Evolutionary conservation across 2,113 vertebrate genomes (phyloP), one percentile per base, ranked within the genome.

Genomic region (Melanocharis versteri): DNA sequence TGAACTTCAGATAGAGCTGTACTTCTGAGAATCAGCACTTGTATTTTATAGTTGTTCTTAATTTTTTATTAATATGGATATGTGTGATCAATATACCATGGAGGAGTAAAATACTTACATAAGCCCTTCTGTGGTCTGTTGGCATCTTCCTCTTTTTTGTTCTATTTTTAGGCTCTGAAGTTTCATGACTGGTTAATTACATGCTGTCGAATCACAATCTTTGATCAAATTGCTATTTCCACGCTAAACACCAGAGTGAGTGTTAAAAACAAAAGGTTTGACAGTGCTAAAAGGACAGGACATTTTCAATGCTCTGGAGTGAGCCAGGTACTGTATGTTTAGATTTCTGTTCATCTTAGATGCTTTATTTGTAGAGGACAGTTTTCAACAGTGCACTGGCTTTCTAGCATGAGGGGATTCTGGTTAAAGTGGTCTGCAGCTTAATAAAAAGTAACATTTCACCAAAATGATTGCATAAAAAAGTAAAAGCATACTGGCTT

Each of bases 141-240:
- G 89, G 83, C 62, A 86, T 96, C 62, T 94, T 92, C 53, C 27
- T 96, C 90, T 88, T 92, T 96, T 96, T 92, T 92, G 82, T 93
- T 89, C 95, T 94, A 14, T 91, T 96, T 89, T 78, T 89, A 89
- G 57, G 51, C 72, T 97, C 70, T 80, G 87, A 95, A 95, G 93
- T 94, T 97, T 82, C 89, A 73, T 60, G 71, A 84, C 54, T 83
- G 24, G 40, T 51, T 89, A 91, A 14, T 83, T 83, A 90, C 31
- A 30, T 42, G 31, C 89, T 93, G 70, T 93, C 95, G 71, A 94
- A 95, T 96, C 77, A 65, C 50, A 22, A 10, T 94, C 54, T 88
- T 83, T 70, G 44, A 57, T 81, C 87, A 93, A 70, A 86, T 93
- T 89, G 83, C 87, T 95, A 73, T 86, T 97, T 96, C 86, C 85